Evolutionary conservation across 2,888 invertebrate genomes (phyloP).

Genomic region (Sisyra terminalis): DNA sequence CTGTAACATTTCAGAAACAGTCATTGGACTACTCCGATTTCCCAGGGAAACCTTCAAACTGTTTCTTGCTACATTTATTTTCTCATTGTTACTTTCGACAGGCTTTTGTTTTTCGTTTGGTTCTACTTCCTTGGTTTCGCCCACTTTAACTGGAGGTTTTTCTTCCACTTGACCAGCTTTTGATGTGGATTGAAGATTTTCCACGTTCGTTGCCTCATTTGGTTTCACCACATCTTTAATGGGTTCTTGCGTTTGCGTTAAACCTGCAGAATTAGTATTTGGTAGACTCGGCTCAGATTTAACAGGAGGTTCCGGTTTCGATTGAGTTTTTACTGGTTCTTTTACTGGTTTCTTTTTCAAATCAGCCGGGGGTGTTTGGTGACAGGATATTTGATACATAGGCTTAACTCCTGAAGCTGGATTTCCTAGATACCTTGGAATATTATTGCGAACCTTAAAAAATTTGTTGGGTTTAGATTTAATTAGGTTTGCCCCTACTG

Average conservation of each 20-base stretch:
- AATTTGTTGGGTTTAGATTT: conserved; percentile 33
- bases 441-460: conserved; percentile 36
- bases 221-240: not conserved
- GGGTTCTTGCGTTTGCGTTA: too few species aligned
- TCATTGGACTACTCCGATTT: not conserved
- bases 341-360: conserved; percentile 1
- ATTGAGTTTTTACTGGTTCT: too few species aligned
- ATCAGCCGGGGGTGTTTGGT: conserved; percentile 3
- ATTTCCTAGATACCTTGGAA: conserved; percentile 36
- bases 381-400: conserved; percentile 30
- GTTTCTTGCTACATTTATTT: not conserved
- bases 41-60: not conserved
- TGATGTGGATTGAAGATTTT: not conserved
- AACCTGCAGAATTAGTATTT: not conserved
- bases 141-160: not conserved
- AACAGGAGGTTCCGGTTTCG: not conserved
- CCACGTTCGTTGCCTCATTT: not conserved
- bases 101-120: not conserved
- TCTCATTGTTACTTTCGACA: too few species aligned
- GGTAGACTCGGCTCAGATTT: not conserved
- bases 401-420: conserved; percentile 43
- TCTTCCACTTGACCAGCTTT: not conserved
- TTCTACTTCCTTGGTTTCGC: not conserved
- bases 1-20: conserved; percentile 7
- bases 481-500: conserved; percentile 10